phyloP scores from a whole-genome alignment of 2,888 invertebrate genomes.

The Lochmaea crataegi region DNA sequence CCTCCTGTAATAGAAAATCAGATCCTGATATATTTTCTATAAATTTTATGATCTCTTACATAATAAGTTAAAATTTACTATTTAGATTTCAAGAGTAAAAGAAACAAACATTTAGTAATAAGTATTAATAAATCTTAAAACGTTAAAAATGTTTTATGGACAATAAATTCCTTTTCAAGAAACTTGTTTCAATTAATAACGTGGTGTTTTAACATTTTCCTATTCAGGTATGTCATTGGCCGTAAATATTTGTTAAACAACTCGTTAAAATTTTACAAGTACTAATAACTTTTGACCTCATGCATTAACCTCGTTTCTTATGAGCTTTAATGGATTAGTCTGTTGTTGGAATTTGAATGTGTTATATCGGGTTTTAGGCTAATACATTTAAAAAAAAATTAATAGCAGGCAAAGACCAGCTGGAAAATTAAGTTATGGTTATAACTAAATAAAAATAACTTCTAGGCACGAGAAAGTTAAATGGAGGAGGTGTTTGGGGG shows the following conservation, averaged over 20 bases:
- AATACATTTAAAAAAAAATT: too few relatives aligned
- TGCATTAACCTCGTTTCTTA: neutral
- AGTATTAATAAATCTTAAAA: neutral
- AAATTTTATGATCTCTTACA: too few relatives aligned
- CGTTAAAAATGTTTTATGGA: neutral
- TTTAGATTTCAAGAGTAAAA: neutral
- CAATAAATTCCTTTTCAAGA: neutral
- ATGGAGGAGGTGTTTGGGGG: too few relatives aligned
- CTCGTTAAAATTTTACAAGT: neutral
- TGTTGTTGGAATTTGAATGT: too few relatives aligned
- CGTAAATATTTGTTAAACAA: neutral
- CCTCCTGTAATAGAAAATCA: constrained; percentile 74
- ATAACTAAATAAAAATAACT: too few relatives aligned
- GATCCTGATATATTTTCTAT: neutral
- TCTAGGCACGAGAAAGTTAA: too few relatives aligned
- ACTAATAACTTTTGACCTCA: neutral
- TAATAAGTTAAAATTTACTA: too few relatives aligned
- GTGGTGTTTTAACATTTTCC: neutral
- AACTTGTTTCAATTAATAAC: neutral
- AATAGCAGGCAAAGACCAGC: too few relatives aligned
- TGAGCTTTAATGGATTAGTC: too few relatives aligned
- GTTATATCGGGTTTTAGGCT: too few relatives aligned
- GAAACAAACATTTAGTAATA: neutral
- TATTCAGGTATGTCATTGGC: neutral
- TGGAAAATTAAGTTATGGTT: too few relatives aligned